Conservation (phyloP, 2,888 invertebrate species). For the Phrixothrix hirtus region DNA sequence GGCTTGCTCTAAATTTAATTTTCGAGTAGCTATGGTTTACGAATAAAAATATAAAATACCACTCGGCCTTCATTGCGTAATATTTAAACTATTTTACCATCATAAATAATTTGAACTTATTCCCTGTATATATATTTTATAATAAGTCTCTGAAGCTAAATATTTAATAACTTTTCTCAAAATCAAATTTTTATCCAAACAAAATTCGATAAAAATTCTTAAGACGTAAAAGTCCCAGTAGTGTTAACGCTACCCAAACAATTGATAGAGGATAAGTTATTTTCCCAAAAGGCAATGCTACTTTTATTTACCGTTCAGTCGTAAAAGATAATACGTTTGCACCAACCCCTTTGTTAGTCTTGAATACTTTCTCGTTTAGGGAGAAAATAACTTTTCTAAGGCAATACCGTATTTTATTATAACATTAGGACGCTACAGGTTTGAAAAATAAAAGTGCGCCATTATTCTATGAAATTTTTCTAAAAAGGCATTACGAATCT, state of each 20-base stretch:
- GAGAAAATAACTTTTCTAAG: no score
- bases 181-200: neutral
- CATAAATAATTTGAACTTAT: no score
- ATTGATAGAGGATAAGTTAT: constrained; percentile 28
- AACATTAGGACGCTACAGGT: constrained; percentile 1
- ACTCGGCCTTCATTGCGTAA: no score
- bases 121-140: no score
- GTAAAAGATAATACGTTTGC: constrained; percentile 29
- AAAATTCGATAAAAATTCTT: constrained; percentile 8
- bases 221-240: constrained; percentile 18
- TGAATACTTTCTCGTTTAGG: no score
- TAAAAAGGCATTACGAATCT: neutral
- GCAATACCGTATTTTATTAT: constrained; percentile 10
- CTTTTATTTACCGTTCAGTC: constrained; percentile 25
- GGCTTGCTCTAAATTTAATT: no score
- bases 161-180: neutral
- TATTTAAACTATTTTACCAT: no score
- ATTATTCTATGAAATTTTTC: neutral
- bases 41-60: no score
- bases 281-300: constrained; percentile 25
- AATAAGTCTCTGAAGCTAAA: no score
- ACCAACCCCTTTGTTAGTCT: constrained; percentile 25
- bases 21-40: no score
- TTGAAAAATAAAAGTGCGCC: neutral
- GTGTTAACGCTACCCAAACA: constrained; percentile 25